Percentiles rank a stretch among this genome's conserved stretches.
Evolutionary conservation across 2,888 invertebrate species (phyloP).

Genomic region (Bellardia pandia): DNA sequence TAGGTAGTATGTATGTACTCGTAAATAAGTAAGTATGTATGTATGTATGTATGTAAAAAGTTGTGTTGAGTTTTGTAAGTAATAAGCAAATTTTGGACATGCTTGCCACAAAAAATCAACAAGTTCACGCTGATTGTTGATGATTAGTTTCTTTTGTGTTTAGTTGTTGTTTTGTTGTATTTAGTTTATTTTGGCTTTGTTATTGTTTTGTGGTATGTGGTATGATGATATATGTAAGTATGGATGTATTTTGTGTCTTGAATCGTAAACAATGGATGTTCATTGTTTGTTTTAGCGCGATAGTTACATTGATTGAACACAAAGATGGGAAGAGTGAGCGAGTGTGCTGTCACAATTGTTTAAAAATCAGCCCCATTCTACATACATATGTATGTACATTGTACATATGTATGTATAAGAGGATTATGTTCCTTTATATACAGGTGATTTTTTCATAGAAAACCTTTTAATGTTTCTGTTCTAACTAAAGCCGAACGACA

Average conservation of each 20-base stretch:
- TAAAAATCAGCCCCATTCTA: constrained; percentile 24
- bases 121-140: constrained; percentile 58
- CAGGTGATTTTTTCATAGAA: constrained; percentile 2
- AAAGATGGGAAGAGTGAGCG: not conserved
- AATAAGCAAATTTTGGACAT: constrained; percentile 26
- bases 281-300: constrained; percentile 43
- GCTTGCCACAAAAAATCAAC: constrained; percentile 52
- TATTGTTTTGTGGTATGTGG: not conserved
- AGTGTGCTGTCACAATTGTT: constrained; percentile 29
- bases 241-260: not conserved
- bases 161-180: not conserved
- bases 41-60: not conserved
- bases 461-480: not conserved
- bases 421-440: not conserved
- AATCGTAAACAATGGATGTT: constrained; percentile 41
- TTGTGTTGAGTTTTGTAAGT: not conserved
- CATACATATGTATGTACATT: too few species aligned
- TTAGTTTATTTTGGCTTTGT: not conserved
- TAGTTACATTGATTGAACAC: constrained; percentile 31
- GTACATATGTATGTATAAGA: not conserved
- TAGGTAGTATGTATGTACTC: not conserved
- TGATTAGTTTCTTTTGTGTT: constrained; percentile 58
- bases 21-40: not conserved
- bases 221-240: not conserved
- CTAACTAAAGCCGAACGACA: not conserved